Conservation (phyloP, 2,113 vertebrate genomes). For the Malaclemys terrapin region DNA sequence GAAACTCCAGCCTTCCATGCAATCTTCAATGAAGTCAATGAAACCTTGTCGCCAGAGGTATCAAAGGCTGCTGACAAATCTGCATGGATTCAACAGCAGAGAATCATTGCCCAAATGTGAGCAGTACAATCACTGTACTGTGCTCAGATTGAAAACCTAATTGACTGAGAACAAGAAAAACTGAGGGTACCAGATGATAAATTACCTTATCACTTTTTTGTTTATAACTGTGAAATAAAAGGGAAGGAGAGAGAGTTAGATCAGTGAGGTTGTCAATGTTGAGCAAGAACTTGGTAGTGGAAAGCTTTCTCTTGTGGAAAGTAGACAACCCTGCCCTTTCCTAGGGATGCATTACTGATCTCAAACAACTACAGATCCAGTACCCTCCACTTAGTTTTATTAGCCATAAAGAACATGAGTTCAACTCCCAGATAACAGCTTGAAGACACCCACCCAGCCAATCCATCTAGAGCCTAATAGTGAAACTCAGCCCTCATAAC, state of each 20-base stretch:
- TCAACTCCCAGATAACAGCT: not conserved
- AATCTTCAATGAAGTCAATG: not conserved
- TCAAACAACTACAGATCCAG: not conserved
- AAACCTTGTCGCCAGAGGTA: not conserved
- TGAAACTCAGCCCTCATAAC: not conserved
- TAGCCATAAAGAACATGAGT: conserved; percentile 4
- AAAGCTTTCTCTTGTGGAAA: not conserved
- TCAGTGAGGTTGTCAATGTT: not conserved
- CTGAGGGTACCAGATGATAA: not conserved
- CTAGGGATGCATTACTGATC: not conserved
- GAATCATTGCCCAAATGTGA: not conserved
- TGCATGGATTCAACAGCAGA: not conserved
- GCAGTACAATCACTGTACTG: not conserved
- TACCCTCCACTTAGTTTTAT: not conserved
- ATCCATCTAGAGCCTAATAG: not conserved
- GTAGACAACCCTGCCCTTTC: not conserved
- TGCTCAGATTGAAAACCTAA: not conserved
- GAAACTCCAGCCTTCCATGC: accelerated
- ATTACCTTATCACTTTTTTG: not conserved
- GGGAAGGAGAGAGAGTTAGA: not conserved
- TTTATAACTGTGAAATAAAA: not conserved
- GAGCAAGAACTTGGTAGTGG: not conserved
- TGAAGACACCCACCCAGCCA: not conserved
- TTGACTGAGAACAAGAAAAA: not conserved
- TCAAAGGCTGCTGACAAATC: not conserved